phyloP scores from a whole-genome alignment of 1,140 invertebrate genomes.

The Magallana ariakensis region DNA sequence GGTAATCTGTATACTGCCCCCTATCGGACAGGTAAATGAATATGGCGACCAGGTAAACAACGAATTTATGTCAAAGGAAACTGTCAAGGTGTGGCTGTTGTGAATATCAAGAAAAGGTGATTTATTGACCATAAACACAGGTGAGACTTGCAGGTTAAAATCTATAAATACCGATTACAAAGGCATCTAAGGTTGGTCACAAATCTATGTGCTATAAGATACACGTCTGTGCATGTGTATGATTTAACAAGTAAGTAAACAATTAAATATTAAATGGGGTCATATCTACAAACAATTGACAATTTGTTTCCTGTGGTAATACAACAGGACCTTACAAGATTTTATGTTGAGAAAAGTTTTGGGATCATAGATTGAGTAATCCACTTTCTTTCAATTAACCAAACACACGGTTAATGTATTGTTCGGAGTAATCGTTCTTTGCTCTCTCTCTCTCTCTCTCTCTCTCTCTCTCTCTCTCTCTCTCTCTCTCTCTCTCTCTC shows the following conservation, averaged over 20 bases:
- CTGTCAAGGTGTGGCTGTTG: neutral
- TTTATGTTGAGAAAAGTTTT: too few relatives aligned
- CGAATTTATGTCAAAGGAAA: neutral
- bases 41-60: conserved; percentile 29
- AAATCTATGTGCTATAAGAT: too few relatives aligned
- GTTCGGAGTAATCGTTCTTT: neutral
- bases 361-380: too few relatives aligned
- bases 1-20: neutral
- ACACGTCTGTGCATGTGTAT: too few relatives aligned
- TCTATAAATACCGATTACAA: too few relatives aligned
- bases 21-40: conserved; percentile 18
- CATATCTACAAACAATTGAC: too few relatives aligned
- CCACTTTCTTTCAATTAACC: too few relatives aligned
- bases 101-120: neutral
- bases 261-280: too few relatives aligned
- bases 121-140: neutral
- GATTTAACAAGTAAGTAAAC: too few relatives aligned
- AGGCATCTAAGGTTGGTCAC: too few relatives aligned
- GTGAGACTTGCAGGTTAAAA: neutral
- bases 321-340: too few relatives aligned
- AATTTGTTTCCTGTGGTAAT: too few relatives aligned
- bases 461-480: conserved; percentile 40
- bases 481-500: neutral
- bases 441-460: conserved; percentile 33
- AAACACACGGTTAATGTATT: neutral